Conservation (phyloP, 2,113 vertebrate genomes). For the Oncorhynchus kisutch region DNA sequence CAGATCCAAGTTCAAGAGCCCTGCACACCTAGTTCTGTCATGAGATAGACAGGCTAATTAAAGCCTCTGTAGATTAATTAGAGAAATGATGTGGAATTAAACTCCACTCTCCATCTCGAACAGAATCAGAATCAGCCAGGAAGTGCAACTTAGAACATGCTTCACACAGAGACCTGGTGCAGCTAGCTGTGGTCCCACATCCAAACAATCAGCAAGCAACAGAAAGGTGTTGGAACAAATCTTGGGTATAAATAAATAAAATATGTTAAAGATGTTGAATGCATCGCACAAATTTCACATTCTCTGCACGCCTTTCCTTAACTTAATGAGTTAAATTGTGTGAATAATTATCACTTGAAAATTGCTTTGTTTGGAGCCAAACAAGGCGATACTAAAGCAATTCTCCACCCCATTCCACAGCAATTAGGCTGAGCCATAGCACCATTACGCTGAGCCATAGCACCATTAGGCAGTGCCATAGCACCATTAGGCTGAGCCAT, state of each 20-base stretch:
- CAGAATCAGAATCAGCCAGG: background rate
- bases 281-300: background rate
- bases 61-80: background rate
- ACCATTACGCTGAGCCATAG: background rate
- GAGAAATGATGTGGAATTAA: background rate
- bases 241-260: background rate
- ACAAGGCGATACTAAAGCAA: conserved; percentile 1
- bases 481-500: background rate
- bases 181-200: too few species aligned
- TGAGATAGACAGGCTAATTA: background rate
- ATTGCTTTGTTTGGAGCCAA: background rate
- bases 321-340: background rate
- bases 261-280: background rate
- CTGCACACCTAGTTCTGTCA: background rate
- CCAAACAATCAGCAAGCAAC: background rate
- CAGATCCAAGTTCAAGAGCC: background rate
- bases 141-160: background rate
- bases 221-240: background rate
- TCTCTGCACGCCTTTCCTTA: background rate
- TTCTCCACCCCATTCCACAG: background rate
- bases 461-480: too few species aligned
- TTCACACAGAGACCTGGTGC: background rate
- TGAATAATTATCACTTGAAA: background rate
- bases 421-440: background rate
- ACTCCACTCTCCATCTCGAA: background rate